Conservation (phyloP, 1,140 invertebrate species). For the Magallana gigas region DNA sequence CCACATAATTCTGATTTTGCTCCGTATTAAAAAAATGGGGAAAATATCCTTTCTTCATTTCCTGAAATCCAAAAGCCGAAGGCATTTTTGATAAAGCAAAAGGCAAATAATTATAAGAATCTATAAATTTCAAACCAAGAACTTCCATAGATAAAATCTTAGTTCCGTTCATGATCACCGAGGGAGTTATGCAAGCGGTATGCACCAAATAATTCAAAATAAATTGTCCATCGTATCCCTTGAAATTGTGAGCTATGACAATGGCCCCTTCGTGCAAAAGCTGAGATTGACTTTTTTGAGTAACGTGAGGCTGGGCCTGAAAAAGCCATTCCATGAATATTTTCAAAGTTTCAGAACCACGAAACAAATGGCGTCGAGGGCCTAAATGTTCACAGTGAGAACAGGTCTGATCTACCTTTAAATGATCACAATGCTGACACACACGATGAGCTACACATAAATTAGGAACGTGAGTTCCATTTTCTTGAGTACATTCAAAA, state of each 20-base stretch:
- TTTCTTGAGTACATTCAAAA: no score
- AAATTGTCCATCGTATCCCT: slow-evolving; percentile 6
- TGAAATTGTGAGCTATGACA: slow-evolving; percentile 28
- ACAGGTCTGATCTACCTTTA: no score
- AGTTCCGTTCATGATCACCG: slow-evolving; percentile 17
- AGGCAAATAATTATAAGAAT: slow-evolving; percentile 39
- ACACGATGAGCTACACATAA: no score
- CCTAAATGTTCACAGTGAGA: no score
- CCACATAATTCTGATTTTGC: no score
- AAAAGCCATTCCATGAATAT: background rate
- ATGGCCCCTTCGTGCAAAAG: background rate
- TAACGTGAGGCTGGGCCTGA: background rate
- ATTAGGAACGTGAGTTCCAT: no score
- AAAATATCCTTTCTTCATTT: no score
- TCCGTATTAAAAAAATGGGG: no score
- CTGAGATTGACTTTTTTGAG: background rate
- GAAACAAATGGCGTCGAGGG: background rate
- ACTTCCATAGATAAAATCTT: slow-evolving; percentile 1
- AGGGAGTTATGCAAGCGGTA: background rate
- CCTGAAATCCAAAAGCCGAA: no score
- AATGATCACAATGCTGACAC: no score
- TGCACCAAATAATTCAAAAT: slow-evolving; percentile 13
- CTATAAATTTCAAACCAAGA: slow-evolving; percentile 8
- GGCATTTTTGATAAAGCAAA: slow-evolving; percentile 42
- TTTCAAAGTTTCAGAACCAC: background rate